Evolutionary conservation across 2,113 vertebrate genomes (phyloP).

Genomic region (Rhea americana): DNA sequence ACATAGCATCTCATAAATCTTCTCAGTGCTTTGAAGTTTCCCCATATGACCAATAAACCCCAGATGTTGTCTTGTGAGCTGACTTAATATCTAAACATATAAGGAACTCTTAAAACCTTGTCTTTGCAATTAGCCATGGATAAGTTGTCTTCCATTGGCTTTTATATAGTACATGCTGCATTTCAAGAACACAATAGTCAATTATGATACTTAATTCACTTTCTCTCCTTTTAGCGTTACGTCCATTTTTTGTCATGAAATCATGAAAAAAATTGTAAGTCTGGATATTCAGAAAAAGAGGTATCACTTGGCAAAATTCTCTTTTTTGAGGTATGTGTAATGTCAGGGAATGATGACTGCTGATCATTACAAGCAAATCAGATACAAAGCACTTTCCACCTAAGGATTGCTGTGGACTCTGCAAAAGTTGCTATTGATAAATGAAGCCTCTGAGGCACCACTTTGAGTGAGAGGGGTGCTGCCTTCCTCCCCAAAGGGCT

Average conservation of each 20-base stretch:
- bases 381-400: neutral
- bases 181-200: neutral
- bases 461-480: neutral
- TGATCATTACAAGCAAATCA: neutral
- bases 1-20: neutral
- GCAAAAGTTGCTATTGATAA: neutral
- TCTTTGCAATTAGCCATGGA: conserved; percentile 6
- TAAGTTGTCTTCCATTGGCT: neutral
- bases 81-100: neutral
- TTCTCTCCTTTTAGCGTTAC: neutral
- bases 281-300: neutral
- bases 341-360: neutral
- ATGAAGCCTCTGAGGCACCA: neutral
- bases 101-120: neutral
- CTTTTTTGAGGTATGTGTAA: neutral
- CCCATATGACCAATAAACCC: neutral
- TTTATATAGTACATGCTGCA: neutral
- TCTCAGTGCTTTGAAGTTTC: conserved; percentile 17
- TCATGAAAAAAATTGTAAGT: neutral
- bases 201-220: neutral
- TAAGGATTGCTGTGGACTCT: neutral
- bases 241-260: neutral
- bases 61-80: neutral
- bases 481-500: neutral
- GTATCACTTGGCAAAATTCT: neutral